Base-by-base conservation (phyloP, 2,888 invertebrate genomes). In the Portevinia maculata region DNA sequence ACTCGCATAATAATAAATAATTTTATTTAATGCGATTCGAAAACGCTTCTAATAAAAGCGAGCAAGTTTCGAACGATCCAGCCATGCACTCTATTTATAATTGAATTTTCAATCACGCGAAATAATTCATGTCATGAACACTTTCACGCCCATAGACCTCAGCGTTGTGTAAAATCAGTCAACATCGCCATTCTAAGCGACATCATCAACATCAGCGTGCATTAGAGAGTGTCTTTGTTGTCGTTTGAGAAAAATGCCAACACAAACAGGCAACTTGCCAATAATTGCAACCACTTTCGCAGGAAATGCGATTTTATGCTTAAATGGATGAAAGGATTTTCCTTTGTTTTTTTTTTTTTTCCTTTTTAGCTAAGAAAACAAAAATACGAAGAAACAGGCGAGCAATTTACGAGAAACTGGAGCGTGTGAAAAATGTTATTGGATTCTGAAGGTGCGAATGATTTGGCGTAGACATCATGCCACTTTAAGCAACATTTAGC, bases 221-320 rank as follows among this genome's bases (percentile, higher is more conserved):
- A 46, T 65, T 44, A n/a, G 19, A 34, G 50, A 30, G 6, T 41
- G 55, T 69, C 62, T 53, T 55, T 24, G 60, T 50, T 19, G 9
- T 32, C 39, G 37, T 32, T 37, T 52, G 28, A 55, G 41, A 17
- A 52, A 41, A n/a, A 28, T 65, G 30, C 41, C 59, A 74, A 41
- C 13, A 13, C 60, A 50, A 30, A 39, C 37, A 46, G 79, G 79
- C 79, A 75, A 11, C n/a, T 55, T 79, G 79, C 79, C 79, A 79
- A 24, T 24, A 24, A 69, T 50, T 75, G 57, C 50, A 79, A 64
- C 48, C 60, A 64, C 62, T 69, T 70, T 79, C 50, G 75, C 75
- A 69, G 79, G 75, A 75, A 79, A 79, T 69, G 75, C 44, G 52
- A 59, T 75, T 57, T 57, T 32, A 69, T 69, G 69, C 57, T 64